These are phyloP conservation scores for Gnatocerus cornutus DNA, from an alignment of 2,888 invertebrate genomes.

Conservation along the genomic window DNA sequence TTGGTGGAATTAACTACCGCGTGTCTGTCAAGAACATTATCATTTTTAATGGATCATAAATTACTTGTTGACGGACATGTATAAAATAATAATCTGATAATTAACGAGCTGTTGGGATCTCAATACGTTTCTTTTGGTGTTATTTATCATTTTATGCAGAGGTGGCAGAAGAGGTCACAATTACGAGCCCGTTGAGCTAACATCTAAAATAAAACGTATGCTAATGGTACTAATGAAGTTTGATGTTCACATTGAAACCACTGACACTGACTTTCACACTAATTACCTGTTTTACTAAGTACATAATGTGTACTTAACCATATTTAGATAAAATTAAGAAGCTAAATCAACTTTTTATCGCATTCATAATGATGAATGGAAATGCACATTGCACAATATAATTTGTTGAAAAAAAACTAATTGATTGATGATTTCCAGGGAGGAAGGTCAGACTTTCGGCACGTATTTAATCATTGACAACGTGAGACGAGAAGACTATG, in stretches of 20 bases:
- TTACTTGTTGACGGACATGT: slow-evolving; percentile 15
- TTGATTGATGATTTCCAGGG: slow-evolving; percentile 72
- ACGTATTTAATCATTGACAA: slow-evolving; percentile 78
- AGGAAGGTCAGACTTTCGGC: slow-evolving; percentile 81
- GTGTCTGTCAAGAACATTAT: slow-evolving; percentile 8
- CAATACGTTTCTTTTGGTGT: neutral
- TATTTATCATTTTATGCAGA: slow-evolving; percentile 4
- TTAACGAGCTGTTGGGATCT: slow-evolving; percentile 20
- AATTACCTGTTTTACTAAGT: no score
- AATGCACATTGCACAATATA: no score
- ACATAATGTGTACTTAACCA: no score
- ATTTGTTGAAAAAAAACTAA: no score
- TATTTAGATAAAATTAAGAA: neutral
- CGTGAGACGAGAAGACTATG: slow-evolving; percentile 79
- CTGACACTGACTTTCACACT: no score
- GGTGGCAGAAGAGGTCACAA: no score
- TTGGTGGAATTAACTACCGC: slow-evolving; percentile 5
- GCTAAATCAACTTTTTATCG: slow-evolving; percentile 16
- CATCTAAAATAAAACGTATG: no score
- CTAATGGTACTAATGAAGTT: no score
- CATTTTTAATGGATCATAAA: slow-evolving; percentile 28
- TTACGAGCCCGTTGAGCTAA: no score
- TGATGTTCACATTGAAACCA: no score
- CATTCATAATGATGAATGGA: no score
- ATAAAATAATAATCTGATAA: slow-evolving; percentile 16